Base-by-base conservation (phyloP, 1,140 invertebrate species). In the Nasonia giraulti region DNA sequence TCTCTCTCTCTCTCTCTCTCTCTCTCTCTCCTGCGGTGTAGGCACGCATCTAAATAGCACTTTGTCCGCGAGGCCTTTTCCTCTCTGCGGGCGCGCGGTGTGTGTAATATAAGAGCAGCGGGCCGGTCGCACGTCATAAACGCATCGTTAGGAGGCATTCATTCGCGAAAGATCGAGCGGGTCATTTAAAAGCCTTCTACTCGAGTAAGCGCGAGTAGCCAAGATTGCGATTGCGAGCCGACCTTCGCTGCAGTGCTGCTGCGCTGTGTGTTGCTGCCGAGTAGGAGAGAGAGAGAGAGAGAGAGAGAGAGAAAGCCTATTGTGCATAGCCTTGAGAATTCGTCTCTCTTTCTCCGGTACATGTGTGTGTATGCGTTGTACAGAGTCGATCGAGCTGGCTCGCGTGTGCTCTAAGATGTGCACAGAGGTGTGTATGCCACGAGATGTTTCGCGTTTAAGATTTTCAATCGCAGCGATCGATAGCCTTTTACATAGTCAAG, bases 131-230 rank as follows among this genome's bases (percentile, higher is more conserved):
- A 73, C 27, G 33, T 44, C 74, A 44, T 78, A 78, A 78, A 47
- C 47, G 47, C 76, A 55, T 82, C 80, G 76, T 66, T 82, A 62
- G n/a, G 17, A 62, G 47, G 55, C 31, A 40, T 66, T 82, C 81
- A 68, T 75, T 10, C 33, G 68, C 8, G 73, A 40, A 27, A 74
- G 80, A 82, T 74, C 44, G 79, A 69, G 77, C 76, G 31, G 27
- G 27, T 33, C 76, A 66, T 11, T 71, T 31, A 12, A 71, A 71
- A 27, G 68, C 68, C 68, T 71, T 71, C 68, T 27, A 27, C n/a
- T 33, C 27, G 10, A 33, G 14, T 2, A n/a, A 66, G 69, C 12
- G 69, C 40, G 14, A 62, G 55, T n/a, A 20, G 20, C 55, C 50
- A 31, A 75, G 73, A 75, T 75, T 75, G 20, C 73, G 5, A 75